These are phyloP conservation scores for Zelostemma sp. DNA, from an alignment of 1,140 invertebrate genomes.

Conservation along the genomic window DNA sequence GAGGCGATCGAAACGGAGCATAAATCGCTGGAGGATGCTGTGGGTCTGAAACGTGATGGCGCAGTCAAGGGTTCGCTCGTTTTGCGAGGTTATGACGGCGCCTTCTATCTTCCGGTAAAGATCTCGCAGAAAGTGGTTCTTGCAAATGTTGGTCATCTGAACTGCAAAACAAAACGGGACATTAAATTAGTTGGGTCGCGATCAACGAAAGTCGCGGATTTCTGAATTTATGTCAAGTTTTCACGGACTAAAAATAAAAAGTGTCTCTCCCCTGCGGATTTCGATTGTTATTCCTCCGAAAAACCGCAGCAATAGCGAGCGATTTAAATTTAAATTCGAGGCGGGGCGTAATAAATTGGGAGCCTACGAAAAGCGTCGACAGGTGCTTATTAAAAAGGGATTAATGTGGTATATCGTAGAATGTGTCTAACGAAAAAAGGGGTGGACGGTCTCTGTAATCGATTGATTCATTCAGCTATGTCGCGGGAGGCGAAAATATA, in stretches of 20 bases:
- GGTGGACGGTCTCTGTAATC: not conserved
- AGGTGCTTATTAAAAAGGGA: not conserved
- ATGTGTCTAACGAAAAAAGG: not conserved
- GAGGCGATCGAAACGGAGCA: constrained; percentile 87
- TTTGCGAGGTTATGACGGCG: constrained; percentile 87
- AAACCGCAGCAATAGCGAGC: no score
- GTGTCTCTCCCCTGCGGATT: no score
- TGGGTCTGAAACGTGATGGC: constrained; percentile 94
- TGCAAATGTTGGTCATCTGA: constrained; percentile 87
- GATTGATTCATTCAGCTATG: constrained; percentile 1
- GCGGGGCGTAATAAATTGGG: not conserved
- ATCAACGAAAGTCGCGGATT: no score
- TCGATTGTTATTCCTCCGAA: no score
- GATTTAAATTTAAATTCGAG: not conserved
- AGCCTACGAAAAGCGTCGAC: not conserved
- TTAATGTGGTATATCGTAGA: not conserved
- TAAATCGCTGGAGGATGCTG: constrained; percentile 92
- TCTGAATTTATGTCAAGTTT: no score
- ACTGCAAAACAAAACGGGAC: constrained; percentile 75
- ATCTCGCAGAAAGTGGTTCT: constrained; percentile 87
- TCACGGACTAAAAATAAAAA: no score
- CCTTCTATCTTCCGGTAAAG: constrained; percentile 92
- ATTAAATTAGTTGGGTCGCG: not conserved
- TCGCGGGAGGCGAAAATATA: not conserved
- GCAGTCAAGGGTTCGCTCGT: constrained; percentile 91